Evolutionary conservation across 64 coral and sea anemone genomes (phyloP).

Genomic region (Cladopsammia gracilis): DNA sequence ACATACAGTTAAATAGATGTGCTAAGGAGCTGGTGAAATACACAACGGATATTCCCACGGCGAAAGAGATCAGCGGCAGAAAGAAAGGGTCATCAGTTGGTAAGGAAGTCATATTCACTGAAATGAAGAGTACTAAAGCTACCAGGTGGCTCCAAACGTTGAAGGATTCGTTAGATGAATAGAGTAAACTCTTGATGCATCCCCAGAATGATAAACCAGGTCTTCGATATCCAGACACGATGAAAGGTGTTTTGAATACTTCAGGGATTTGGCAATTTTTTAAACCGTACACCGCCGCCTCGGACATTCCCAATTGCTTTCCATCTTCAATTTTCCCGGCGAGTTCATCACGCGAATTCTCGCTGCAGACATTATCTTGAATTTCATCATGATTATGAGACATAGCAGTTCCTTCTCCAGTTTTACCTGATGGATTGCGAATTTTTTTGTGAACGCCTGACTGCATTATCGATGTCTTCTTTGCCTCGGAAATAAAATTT

Average conservation of each 20-base stretch:
- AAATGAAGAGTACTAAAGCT: constrained; percentile 77
- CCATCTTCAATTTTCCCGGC: not conserved
- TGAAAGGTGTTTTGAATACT: constrained; percentile 82
- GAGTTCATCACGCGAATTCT: not conserved
- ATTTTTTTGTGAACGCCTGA: not conserved
- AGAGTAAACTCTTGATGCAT: constrained; percentile 81
- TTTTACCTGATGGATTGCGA: not conserved
- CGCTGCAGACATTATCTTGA: not conserved
- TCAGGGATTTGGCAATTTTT: constrained; percentile 49
- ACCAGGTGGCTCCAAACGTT: constrained; percentile 98
- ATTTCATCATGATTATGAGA: not conserved
- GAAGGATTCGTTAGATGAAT: constrained; percentile 81
- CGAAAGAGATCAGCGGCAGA: constrained; percentile 81
- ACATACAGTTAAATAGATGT: constrained; percentile 91
- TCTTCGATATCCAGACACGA: constrained; percentile 88
- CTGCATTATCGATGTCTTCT: not conserved
- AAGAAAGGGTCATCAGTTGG: constrained; percentile 59
- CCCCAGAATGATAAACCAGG: constrained; percentile 82
- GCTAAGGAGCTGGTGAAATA: constrained; percentile 76
- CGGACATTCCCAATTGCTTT: not conserved
- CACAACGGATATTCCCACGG: constrained; percentile 77
- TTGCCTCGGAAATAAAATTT: too few species aligned
- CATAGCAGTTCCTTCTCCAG: not conserved
- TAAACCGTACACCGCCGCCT: constrained; percentile 21
- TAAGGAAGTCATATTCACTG: constrained; percentile 55